A percentile compares a stretch with the other conserved stretches of the same genome.
These are phyloP conservation scores for Hippocampus mohnikei DNA, from an alignment of 2,113 vertebrate genomes.

Conservation along the genomic window DNA sequence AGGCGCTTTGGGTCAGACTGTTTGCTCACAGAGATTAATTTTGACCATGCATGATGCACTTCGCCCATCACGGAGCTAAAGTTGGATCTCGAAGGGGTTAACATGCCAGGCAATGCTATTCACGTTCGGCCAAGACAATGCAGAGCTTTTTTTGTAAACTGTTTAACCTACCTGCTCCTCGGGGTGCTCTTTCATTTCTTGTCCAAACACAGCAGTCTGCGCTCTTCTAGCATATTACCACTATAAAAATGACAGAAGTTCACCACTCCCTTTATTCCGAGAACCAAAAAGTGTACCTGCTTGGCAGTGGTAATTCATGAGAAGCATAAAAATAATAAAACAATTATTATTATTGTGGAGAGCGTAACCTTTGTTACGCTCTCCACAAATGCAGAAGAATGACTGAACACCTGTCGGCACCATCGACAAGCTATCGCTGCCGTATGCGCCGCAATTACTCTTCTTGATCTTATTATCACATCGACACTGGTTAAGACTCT, in stretches of 20 bases:
- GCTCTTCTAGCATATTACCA: not conserved
- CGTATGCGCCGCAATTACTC: constrained; percentile 2
- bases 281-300: not conserved
- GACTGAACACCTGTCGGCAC: not conserved
- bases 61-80: constrained; percentile 39
- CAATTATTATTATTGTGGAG: too few relatives aligned
- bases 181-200: not conserved
- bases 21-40: constrained; percentile 57
- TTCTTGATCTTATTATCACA: constrained; percentile 10
- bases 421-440: not conserved
- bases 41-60: constrained; percentile 46
- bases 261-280: not conserved
- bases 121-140: not conserved
- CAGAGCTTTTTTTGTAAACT: not conserved
- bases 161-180: not conserved
- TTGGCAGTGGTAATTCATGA: not conserved
- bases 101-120: constrained; percentile 8
- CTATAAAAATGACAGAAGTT: not conserved
- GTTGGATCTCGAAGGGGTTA: constrained; percentile 30
- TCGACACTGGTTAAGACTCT: constrained; percentile 6
- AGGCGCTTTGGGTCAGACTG: constrained; percentile 43
- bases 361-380: not conserved
- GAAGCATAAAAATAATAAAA: not conserved
- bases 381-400: not conserved
- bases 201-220: not conserved